Base-by-base conservation (phyloP, 2,888 invertebrate genomes). In the Malthinus flaveolus region DNA sequence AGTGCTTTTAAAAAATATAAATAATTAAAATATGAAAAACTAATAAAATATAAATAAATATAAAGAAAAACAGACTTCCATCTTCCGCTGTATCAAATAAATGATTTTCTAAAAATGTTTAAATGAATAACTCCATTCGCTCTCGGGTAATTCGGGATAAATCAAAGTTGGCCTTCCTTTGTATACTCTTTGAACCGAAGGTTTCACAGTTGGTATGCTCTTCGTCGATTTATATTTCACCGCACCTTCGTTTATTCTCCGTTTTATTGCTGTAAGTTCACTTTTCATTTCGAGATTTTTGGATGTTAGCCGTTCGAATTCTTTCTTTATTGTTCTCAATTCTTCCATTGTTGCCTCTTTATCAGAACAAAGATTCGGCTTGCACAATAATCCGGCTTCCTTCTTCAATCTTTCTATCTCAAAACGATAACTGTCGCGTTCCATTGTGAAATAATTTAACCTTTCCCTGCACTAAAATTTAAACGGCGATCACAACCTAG, bases 381-480 rank as follows among this genome's bases (percentile, higher is more conserved):
- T 80, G 1, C 80, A 80, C n/a, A 84, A 70, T 31, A 84, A 71
- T 9, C 83, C 84, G 61, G 81, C 78, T 50, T 78, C 79, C 59
- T 79, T 76, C 47, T 76, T 70, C 48, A 83, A 64, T 56, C 74
- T 73, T 15, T 75, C 74, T 39, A 78, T 79, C 64, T 78, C 77
- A 10, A 72, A 72, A 50, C 82, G 71, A 50, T 79, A 74, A 1
- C 68, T 68, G 66, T 83, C 82, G 32, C 82, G 69, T 8, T 77
- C 73, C n/a, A n/a, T n/a, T n/a, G n/a, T n/a, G 35, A 70, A 59
- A n/a, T 56, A 49, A 72, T 80, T 75, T 72, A 83, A 47, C 64
- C 74, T 58, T 73, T 74, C 74, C 49, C 77, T 64, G 10, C 65
- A 59, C 71, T 72, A 47, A 44, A 65, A 60, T 1, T 31, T 11